phyloP scores from a whole-genome alignment of 2,888 invertebrate species.

The Tetramorium bicarinatum region DNA sequence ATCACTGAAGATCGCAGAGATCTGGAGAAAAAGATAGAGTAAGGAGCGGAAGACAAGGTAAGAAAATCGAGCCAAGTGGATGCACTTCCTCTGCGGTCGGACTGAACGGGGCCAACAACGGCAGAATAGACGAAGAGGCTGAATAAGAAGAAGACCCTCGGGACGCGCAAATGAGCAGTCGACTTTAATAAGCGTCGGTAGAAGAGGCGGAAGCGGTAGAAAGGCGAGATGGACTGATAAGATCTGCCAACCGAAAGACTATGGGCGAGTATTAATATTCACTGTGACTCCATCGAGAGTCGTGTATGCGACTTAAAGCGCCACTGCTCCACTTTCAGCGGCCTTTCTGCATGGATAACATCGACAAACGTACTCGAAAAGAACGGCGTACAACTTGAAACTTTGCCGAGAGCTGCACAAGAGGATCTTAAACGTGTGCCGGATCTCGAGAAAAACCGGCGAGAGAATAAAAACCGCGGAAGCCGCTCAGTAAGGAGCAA shows the following conservation, averaged over 20 bases:
- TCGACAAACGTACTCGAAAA: constrained; percentile 68
- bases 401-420: constrained; percentile 33
- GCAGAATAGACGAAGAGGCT: constrained; percentile 39
- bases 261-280: constrained; percentile 82
- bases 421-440: constrained; percentile 40
- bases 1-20: constrained; percentile 21
- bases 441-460: constrained; percentile 24
- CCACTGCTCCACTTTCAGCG: constrained; percentile 58
- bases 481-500: neutral
- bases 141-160: constrained; percentile 57
- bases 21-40: constrained; percentile 5
- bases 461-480: constrained; percentile 26
- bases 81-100: constrained; percentile 64
- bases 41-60: constrained; percentile 50
- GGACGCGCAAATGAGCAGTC: constrained; percentile 70
- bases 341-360: constrained; percentile 69
- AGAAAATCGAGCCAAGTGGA: constrained; percentile 70
- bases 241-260: constrained; percentile 79
- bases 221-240: constrained; percentile 82
- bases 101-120: constrained; percentile 58
- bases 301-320: constrained; percentile 36
- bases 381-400: constrained; percentile 24
- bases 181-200: constrained; percentile 65
- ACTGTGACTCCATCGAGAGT: constrained; percentile 73
- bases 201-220: constrained; percentile 73